Conservation (phyloP, 2,797 vertebrate genomes). For the Artibeus jamaicensis region DNA sequence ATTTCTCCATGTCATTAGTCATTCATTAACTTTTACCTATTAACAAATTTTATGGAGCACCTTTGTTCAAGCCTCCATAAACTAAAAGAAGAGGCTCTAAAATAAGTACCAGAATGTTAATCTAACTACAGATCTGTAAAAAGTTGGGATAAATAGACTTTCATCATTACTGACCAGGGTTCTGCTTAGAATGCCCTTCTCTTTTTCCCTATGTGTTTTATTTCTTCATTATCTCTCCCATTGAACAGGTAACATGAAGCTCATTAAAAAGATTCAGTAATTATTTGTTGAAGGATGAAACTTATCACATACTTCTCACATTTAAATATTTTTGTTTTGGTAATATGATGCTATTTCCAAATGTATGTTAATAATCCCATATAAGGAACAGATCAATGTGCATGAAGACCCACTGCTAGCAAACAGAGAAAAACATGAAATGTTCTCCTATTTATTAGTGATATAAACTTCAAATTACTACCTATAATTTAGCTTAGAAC, state of each 20-base stretch:
- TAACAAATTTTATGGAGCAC: constrained; percentile 2
- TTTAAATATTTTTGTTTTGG: not conserved
- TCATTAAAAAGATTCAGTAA: not conserved
- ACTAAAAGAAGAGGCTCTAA: not conserved
- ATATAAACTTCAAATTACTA: not conserved
- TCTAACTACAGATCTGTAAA: not conserved
- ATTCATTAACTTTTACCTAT: not conserved
- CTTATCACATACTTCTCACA: not conserved
- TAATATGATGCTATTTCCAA: not conserved
- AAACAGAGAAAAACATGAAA: not conserved
- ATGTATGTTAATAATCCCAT: not conserved
- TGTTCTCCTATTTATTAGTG: not conserved
- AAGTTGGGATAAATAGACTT: not conserved
- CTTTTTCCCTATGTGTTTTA: not conserved
- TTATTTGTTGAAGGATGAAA: not conserved
- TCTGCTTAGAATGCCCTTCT: not conserved
- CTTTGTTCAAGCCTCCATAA: not conserved
- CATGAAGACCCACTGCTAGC: not conserved
- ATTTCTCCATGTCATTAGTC: not conserved
- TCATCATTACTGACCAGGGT: not conserved
- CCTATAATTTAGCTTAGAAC: not conserved
- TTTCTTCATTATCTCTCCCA: not conserved
- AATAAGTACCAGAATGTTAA: not conserved
- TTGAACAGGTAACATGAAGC: not conserved
- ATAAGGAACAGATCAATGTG: not conserved